These are phyloP conservation scores for Botia almorhae DNA, from an alignment of 2,797 vertebrate species.

Conservation along the genomic window DNA sequence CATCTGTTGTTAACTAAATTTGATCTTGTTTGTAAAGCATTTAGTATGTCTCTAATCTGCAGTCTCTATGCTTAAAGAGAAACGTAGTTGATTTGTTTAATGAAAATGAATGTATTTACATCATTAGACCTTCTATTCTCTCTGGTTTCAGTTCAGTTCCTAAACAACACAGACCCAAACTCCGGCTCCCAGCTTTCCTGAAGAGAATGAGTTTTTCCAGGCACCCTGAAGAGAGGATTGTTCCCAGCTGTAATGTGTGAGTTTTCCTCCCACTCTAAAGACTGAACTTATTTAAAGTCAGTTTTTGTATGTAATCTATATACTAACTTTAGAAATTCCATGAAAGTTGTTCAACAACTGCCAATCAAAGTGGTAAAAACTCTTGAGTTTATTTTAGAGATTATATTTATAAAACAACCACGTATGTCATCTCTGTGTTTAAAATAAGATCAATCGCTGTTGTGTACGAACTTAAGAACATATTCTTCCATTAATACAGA, in stretches of 20 bases:
- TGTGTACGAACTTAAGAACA: no score
- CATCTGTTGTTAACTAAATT: background rate
- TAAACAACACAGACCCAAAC: conserved; percentile 60
- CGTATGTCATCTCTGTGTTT: no score
- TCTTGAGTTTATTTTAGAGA: no score
- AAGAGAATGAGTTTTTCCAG: conserved; percentile 69
- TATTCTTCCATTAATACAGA: no score
- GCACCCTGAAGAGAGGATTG: conserved; percentile 69
- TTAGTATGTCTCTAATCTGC: no score
- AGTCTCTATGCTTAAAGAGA: background rate
- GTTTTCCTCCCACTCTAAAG: conserved; percentile 42
- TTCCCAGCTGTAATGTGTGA: conserved; percentile 75
- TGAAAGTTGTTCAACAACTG: no score
- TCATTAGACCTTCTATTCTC: conserved; percentile 38
- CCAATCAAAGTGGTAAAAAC: no score
- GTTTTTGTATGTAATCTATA: background rate
- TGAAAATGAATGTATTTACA: background rate
- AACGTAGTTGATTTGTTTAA: background rate
- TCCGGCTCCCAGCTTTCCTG: conserved; percentile 73
- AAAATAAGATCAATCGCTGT: no score
- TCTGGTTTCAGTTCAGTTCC: conserved; percentile 61
- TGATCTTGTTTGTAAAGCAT: no score
- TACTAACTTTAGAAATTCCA: no score
- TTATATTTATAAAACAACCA: no score
- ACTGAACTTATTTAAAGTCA: background rate